Evolutionary conservation across 2,113 vertebrate genomes (phyloP).

Genomic region (Elephas maximus): DNA sequence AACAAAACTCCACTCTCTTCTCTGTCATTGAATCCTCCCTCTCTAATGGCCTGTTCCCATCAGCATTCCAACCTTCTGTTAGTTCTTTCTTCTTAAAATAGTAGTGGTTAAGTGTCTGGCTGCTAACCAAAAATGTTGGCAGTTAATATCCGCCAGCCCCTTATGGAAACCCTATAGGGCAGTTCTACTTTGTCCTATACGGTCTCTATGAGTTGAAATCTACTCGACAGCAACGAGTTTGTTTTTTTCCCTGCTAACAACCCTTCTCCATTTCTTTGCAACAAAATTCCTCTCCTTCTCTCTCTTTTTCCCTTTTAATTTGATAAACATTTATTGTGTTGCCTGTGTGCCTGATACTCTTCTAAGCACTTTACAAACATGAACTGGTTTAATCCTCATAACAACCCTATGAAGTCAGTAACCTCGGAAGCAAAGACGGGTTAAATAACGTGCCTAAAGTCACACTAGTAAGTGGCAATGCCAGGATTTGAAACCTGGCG

Average conservation of each 20-base stretch:
- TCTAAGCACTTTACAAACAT: neutral
- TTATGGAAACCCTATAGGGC: no score
- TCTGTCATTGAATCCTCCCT: neutral
- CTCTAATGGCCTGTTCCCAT: neutral
- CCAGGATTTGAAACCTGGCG: neutral
- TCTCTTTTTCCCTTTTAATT: constrained; percentile 21
- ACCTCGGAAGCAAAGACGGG: neutral
- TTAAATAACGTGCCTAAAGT: neutral
- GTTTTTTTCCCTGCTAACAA: no score
- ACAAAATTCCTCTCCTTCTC: neutral
- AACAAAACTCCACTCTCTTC: neutral
- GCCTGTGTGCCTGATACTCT: neutral
- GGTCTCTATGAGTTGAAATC: no score
- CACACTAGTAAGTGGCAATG: neutral
- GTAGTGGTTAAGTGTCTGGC: no score
- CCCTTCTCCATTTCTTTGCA: neutral
- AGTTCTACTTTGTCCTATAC: no score
- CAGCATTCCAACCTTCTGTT: neutral
- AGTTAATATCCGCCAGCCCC: no score
- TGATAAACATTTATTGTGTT: neutral
- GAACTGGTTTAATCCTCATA: neutral
- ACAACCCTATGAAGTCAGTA: neutral
- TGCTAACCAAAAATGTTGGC: no score
- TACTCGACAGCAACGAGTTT: no score
- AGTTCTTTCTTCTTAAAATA: constrained; percentile 45